These are phyloP conservation scores for Microtus pennsylvanicus DNA, from an alignment of 2,113 vertebrate genomes.

Conservation along the genomic window DNA sequence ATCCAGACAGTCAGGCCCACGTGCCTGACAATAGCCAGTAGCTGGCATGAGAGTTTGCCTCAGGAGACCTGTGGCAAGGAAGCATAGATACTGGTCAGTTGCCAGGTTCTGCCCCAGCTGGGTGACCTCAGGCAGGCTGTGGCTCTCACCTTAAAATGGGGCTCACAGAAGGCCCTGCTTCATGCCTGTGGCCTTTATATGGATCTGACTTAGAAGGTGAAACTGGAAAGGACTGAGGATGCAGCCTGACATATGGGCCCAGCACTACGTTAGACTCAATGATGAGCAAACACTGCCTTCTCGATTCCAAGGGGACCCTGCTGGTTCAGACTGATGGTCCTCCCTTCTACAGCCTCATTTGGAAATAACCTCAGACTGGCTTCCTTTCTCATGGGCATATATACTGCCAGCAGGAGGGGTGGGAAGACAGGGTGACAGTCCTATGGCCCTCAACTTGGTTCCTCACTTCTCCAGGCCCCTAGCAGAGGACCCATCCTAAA, in stretches of 20 bases:
- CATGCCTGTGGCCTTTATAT: too few relatives aligned
- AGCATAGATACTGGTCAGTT: background rate
- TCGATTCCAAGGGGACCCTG: background rate
- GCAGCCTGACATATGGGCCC: background rate
- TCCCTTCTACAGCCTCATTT: background rate
- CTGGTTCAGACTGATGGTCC: background rate
- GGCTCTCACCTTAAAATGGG: background rate
- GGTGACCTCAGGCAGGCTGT: background rate
- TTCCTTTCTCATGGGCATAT: too few relatives aligned
- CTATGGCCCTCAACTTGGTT: background rate
- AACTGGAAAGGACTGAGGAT: rapidly evolving
- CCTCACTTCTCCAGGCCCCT: background rate
- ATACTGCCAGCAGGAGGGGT: background rate
- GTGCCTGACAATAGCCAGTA: background rate
- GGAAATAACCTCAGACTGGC: background rate
- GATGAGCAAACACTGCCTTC: background rate
- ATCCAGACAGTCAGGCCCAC: background rate
- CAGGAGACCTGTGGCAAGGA: background rate
- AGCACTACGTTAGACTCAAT: background rate
- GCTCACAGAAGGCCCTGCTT: background rate
- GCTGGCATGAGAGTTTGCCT: background rate
- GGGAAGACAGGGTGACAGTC: rapidly evolving
- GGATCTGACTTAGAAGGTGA: background rate
- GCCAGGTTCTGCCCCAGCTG: background rate
- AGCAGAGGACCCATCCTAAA: background rate